These are phyloP conservation scores for Ardeotis arabs DNA, from an alignment of 2,113 vertebrate species.

Conservation along the genomic window DNA sequence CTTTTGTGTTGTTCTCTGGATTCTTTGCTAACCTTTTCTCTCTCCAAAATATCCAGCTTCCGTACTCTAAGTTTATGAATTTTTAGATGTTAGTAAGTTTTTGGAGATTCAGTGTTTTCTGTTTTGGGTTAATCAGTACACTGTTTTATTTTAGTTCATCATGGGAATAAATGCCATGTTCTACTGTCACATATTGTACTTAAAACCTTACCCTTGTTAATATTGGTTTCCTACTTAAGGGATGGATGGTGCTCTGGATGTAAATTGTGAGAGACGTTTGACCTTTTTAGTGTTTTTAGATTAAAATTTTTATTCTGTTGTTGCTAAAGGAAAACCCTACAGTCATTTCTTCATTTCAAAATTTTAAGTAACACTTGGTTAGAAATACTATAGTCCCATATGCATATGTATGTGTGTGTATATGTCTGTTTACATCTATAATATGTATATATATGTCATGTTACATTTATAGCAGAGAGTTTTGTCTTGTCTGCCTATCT, in stretches of 20 bases:
- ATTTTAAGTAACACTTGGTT: neutral
- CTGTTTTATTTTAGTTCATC: neutral
- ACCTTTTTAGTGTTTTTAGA: neutral
- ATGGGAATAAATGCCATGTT: no score
- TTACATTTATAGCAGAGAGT: neutral
- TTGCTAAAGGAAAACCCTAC: neutral
- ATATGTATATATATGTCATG: neutral
- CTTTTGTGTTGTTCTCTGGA: neutral
- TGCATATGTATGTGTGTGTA: neutral
- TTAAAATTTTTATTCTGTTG: neutral
- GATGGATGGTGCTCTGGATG: neutral
- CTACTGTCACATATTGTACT: neutral
- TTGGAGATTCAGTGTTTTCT: neutral
- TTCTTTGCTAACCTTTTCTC: constrained; percentile 3
- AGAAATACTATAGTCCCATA: neutral
- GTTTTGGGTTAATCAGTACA: neutral
- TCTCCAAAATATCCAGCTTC: neutral
- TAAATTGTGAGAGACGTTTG: neutral
- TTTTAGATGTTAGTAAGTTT: neutral
- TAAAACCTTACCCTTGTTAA: neutral
- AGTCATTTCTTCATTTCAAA: neutral
- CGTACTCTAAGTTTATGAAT: neutral
- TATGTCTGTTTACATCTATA: neutral
- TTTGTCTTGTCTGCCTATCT: neutral
- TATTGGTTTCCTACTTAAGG: neutral